Evolutionary conservation across 2,113 vertebrate species (phyloP).

Genomic region (Ciconia stormi): DNA sequence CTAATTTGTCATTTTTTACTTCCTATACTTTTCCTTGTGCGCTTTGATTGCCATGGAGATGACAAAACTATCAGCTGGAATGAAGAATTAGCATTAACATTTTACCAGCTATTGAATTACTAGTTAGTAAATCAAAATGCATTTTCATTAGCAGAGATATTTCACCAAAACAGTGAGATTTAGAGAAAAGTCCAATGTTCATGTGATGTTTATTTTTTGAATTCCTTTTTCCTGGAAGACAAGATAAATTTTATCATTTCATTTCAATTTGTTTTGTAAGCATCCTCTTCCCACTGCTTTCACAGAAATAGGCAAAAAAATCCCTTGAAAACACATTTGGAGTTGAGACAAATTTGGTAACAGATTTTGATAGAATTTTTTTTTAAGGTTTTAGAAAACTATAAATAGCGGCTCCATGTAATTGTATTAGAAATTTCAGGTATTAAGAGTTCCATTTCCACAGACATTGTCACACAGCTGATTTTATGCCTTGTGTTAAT

Average conservation of each 20-base stretch:
- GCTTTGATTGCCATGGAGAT: neutral
- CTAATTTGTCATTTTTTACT: neutral
- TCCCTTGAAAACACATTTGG: neutral
- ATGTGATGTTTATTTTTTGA: neutral
- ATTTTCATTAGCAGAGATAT: neutral
- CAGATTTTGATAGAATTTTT: neutral
- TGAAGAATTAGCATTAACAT: neutral
- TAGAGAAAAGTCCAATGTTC: neutral
- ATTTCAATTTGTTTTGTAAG: neutral
- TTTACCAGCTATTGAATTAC: neutral
- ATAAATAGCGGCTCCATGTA: neutral
- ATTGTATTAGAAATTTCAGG: neutral
- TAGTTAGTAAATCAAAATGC: slow-evolving; percentile 20
- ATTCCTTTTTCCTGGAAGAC: neutral
- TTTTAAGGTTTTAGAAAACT: neutral
- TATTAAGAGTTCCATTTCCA: neutral
- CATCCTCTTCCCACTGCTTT: neutral
- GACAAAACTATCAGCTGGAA: neutral
- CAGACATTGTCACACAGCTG: neutral
- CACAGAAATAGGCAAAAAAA: neutral
- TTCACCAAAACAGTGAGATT: neutral
- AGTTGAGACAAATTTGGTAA: neutral
- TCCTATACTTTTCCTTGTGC: neutral
- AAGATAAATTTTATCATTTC: neutral
- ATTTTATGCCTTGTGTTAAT: neutral